Evolutionary conservation across 2,888 invertebrate genomes (phyloP).

Genomic region (Tupiocoris notatus): DNA sequence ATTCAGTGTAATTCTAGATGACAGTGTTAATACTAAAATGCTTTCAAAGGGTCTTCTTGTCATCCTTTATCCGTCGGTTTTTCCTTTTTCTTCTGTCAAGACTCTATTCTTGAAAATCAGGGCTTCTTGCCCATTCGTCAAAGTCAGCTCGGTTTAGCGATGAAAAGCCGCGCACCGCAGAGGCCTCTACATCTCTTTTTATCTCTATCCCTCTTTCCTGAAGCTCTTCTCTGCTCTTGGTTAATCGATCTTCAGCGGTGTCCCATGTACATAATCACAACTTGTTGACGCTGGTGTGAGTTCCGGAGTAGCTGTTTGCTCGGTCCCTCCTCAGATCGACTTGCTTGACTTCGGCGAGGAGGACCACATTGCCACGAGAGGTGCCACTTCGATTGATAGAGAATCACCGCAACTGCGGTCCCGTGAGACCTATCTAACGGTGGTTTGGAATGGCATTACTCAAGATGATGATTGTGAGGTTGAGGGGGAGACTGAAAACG

Average conservation of each 20-base stretch:
- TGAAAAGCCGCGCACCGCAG: constrained; percentile 5
- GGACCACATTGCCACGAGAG: too few species aligned
- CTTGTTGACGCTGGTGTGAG: constrained; percentile 8
- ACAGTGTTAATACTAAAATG: constrained; percentile 8
- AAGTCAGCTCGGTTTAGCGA: constrained; percentile 6
- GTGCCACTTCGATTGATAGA: too few species aligned
- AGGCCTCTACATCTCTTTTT: too few species aligned
- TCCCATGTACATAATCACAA: constrained; percentile 25
- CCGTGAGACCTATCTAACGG: too few species aligned
- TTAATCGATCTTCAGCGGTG: background rate
- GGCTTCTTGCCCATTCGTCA: constrained; percentile 5
- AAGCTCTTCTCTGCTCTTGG: background rate
- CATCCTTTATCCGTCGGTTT: background rate
- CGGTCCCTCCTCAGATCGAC: background rate
- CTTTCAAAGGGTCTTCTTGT: constrained; percentile 1
- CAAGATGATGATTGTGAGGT: too few species aligned
- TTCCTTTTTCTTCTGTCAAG: background rate
- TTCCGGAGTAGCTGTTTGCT: background rate
- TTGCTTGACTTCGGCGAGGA: too few species aligned
- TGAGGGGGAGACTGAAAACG: too few species aligned
- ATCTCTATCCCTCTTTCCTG: background rate
- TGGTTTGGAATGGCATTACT: too few species aligned
- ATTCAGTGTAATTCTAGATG: background rate
- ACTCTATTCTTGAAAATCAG: background rate
- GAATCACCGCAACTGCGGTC: too few species aligned